phyloP scores from a whole-genome alignment of 1,140 invertebrate genomes.

The Drosophila quadrilineata region DNA sequence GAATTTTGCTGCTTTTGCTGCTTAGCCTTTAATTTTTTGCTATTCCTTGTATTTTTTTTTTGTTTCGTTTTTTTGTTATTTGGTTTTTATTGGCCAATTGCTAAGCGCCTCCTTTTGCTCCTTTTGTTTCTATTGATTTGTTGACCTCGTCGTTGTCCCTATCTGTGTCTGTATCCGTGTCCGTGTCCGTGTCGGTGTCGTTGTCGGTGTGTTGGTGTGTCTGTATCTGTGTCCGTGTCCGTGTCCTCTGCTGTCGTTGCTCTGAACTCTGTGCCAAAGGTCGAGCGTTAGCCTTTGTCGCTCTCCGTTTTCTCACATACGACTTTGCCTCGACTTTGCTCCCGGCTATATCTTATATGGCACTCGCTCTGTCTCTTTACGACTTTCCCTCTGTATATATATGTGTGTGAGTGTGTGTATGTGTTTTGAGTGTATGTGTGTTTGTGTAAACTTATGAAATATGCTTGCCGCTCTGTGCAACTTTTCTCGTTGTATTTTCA shows the following conservation, averaged over 20 bases:
- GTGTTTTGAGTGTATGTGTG: conserved; percentile 17
- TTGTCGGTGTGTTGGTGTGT: too few species aligned
- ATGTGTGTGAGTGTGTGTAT: conserved; percentile 10
- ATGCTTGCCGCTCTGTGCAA: conserved; percentile 59
- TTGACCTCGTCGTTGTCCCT: conserved; percentile 41
- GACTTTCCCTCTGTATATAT: too few species aligned
- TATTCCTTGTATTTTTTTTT: conserved; percentile 14
- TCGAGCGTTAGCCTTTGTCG: conserved; percentile 74
- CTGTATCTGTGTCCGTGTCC: conserved; percentile 19
- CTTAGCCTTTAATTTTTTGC: neutral
- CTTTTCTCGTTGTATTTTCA: conserved; percentile 70
- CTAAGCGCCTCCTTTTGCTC: conserved; percentile 8
- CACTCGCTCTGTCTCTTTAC: conserved; percentile 7
- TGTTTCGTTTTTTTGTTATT: neutral
- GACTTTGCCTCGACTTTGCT: conserved; percentile 38
- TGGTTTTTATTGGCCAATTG: conserved; percentile 30
- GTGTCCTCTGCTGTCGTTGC: conserved; percentile 40
- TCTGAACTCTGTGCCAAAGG: conserved; percentile 76
- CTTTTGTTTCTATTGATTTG: conserved; percentile 59
- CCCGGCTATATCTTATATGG: conserved; percentile 40
- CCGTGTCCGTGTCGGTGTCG: too few species aligned
- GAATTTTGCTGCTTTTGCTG: conserved; percentile 63
- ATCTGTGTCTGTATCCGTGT: conserved; percentile 1
- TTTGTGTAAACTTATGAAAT: conserved; percentile 72
- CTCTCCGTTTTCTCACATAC: conserved; percentile 30